Evolutionary conservation across 2,888 invertebrate genomes (phyloP), one percentile per base, ranked within the genome.

Genomic region (Sesia bembeciformis): DNA sequence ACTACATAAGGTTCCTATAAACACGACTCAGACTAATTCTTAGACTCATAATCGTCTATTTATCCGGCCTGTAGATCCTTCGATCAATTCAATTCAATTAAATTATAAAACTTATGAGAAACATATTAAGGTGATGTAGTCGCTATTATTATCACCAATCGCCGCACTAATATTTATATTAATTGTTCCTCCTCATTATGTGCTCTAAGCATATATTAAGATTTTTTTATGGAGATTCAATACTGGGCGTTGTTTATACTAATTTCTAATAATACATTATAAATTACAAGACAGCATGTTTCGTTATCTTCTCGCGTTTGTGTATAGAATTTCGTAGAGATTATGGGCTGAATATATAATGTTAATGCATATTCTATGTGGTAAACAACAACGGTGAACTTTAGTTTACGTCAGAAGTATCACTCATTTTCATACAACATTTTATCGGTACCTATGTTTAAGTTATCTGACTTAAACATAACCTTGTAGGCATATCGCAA

Each of bases 291-390:
- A 76, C 76, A 73, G 75, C 76, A 64, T 68, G 80, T 80, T 81
- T 76, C 81, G 81, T 80, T 88, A 88, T 86, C 84, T 80, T 66
- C 67, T 66, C 69, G 70, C 74, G 74, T 72, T 78, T 71, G 74
- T 74, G 74, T 78, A 81, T 74, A 84, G 78, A 84, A 84, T 86
- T 86, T 84, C 77, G 81, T 79, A 65, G 78, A 83, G 84, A 84
- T 85, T 84, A 81, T 78, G 73, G 67, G 59, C 67, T 74, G 84
- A 79, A 86, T 86, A 78, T 77, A 70, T 83, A 84, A 85, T 85
- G 72, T 67, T 71, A 76, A 76, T 70, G 63, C 70, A 74, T 78
- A 80, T 76, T 78, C 72, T 70, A 66, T 67, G 6, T 39, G 52
- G 49, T 58, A 52, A 39, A 50, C 50, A 7, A 39, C 50, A 50